Conservation (phyloP, 2,113 vertebrate species). For the Axis porcinus region DNA sequence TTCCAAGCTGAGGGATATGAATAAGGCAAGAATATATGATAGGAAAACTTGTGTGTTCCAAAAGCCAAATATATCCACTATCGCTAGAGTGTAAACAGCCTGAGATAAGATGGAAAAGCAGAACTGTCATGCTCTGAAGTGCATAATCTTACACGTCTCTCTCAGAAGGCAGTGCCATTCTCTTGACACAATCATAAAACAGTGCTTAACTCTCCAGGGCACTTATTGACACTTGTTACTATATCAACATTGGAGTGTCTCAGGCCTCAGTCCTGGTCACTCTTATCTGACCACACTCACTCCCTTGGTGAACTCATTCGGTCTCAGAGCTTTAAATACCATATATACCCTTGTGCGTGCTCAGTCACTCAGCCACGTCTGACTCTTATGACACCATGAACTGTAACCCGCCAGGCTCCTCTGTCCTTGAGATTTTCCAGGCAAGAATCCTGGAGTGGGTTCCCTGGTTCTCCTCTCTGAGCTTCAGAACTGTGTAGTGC, state of each 20-base stretch:
- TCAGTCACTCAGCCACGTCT: background rate
- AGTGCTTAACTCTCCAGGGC: background rate
- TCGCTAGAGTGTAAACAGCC: background rate
- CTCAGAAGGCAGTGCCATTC: background rate
- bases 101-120: background rate
- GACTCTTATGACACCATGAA: background rate
- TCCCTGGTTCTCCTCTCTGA: background rate
- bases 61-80: background rate
- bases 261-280: background rate
- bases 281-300: background rate
- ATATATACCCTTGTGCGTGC: accelerated
- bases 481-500: background rate
- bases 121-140: background rate
- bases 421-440: background rate
- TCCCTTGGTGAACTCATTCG: background rate
- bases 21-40: background rate
- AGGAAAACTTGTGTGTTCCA: background rate
- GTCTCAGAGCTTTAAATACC: background rate
- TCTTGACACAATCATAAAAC: background rate
- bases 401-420: background rate
- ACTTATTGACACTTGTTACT: background rate
- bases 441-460: background rate
- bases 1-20: background rate
- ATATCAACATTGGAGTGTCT: background rate
- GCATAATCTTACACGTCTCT: background rate